Percentiles rank a stretch among this genome's conserved stretches.
These are phyloP conservation scores for Karalla daura DNA, from an alignment of 2,797 vertebrate species.

Conservation along the genomic window DNA sequence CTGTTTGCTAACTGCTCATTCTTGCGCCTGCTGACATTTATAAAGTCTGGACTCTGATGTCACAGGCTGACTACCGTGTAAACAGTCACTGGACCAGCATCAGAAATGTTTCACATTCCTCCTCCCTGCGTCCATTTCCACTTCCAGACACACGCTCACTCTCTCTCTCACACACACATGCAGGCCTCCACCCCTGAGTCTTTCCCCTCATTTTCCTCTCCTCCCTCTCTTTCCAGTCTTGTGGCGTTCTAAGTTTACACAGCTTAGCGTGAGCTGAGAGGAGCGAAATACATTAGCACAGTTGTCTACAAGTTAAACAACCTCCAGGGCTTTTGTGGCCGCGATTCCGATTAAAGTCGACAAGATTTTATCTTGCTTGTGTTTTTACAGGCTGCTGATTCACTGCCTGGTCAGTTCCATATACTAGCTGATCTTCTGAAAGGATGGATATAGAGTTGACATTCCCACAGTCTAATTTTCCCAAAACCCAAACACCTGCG, in stretches of 20 bases:
- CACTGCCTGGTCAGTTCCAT: constrained; percentile 19
- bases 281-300: constrained; percentile 59
- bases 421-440: constrained; percentile 24
- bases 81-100: constrained; percentile 81
- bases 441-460: constrained; percentile 12
- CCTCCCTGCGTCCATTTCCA: constrained; percentile 79
- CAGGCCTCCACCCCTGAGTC: constrained; percentile 43
- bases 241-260: constrained; percentile 64
- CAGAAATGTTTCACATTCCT: constrained; percentile 88
- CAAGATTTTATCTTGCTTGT: constrained; percentile 31
- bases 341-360: constrained; percentile 29
- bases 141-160: constrained; percentile 59
- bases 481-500: constrained; percentile 9
- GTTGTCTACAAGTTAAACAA: constrained; percentile 48
- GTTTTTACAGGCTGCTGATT: constrained; percentile 49
- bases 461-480: too few species aligned
- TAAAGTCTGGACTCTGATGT: constrained; percentile 85
- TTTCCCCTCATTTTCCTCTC: constrained; percentile 54
- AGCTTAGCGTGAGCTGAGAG: constrained; percentile 63
- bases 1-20: constrained; percentile 76
- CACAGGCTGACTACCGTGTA: constrained; percentile 83
- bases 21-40: constrained; percentile 79
- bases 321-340: constrained; percentile 42
- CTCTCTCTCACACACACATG: constrained; percentile 46
- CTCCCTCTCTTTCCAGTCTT: constrained; percentile 64